Conservation (phyloP, 2,888 invertebrate genomes). For the Steinernema hermaphroditum region DNA sequence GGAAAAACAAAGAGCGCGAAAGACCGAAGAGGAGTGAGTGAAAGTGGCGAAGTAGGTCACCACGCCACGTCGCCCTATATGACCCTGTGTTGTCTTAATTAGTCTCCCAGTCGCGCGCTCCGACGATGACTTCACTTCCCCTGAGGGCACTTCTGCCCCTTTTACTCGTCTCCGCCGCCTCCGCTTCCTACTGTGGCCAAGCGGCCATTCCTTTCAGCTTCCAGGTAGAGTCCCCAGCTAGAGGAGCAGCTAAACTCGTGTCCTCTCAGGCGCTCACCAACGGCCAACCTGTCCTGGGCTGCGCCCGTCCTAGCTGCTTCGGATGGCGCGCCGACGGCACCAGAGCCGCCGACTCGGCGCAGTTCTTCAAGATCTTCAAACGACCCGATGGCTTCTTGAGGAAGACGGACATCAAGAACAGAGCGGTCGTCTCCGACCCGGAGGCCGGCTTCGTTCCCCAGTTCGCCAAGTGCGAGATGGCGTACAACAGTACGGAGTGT, state of each 20-base stretch:
- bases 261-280: constrained; percentile 43
- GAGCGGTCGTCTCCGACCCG: not conserved
- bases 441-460: not conserved
- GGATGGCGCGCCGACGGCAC: constrained; percentile 41
- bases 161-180: constrained; percentile 8
- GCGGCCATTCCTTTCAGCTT: constrained; percentile 53
- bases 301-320: constrained; percentile 54
- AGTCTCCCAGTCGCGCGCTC: constrained; percentile 9
- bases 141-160: not conserved
- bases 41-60: constrained; percentile 17
- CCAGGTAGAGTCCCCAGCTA: constrained; percentile 40
- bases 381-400: constrained; percentile 33
- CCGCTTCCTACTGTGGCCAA: constrained; percentile 55
- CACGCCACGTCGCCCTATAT: constrained; percentile 21
- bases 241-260: not conserved
- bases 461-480: constrained; percentile 32
- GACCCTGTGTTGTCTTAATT: constrained; percentile 25
- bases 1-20: not conserved
- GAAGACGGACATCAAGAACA: constrained; percentile 12
- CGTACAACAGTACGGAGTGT: constrained; percentile 31
- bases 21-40: constrained; percentile 1
- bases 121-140: not conserved
- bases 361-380: constrained; percentile 35
- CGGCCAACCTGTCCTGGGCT: constrained; percentile 55
- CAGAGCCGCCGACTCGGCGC: constrained; percentile 37